Evolutionary conservation across 2,888 invertebrate genomes (phyloP).

Genomic region (Empis livida): DNA sequence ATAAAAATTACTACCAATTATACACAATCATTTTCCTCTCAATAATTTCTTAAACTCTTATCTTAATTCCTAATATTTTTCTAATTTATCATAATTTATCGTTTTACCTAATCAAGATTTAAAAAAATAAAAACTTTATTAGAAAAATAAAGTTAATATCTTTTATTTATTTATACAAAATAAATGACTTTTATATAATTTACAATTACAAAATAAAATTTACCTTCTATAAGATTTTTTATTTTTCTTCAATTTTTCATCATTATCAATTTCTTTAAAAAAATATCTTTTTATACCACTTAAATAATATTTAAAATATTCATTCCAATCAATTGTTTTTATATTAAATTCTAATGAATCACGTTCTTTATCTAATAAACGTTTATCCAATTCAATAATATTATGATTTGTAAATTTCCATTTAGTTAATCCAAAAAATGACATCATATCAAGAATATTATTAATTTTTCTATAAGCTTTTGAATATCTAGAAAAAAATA

Average conservation of each 20-base stretch:
- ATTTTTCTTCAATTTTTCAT: constrained; percentile 26
- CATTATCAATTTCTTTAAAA: constrained; percentile 50
- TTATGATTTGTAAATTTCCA: constrained; percentile 34
- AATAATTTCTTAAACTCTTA: too few relatives aligned
- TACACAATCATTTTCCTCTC: too few relatives aligned
- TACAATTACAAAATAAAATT: constrained; percentile 1
- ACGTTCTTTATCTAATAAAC: constrained; percentile 21
- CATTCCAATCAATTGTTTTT: constrained; percentile 49
- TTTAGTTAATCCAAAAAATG: constrained; percentile 35
- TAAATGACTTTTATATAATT: background rate
- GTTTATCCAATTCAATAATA: constrained; percentile 29
- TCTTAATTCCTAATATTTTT: too few relatives aligned
- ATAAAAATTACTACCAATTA: too few relatives aligned
- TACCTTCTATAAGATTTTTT: constrained; percentile 32
- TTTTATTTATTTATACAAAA: background rate
- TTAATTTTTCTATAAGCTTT: constrained; percentile 33
- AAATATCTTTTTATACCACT: constrained; percentile 54
- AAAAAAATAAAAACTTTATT: too few relatives aligned
- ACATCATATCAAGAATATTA: constrained; percentile 35
- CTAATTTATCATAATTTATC: too few relatives aligned
- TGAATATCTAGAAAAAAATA: constrained; percentile 25
- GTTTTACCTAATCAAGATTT: too few relatives aligned
- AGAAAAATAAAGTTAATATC: too few relatives aligned
- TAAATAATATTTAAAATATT: constrained; percentile 51
- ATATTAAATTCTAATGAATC: constrained; percentile 43